Evolutionary conservation across 2,797 vertebrate genomes (phyloP).

Genomic region (Tarsius wallacei): DNA sequence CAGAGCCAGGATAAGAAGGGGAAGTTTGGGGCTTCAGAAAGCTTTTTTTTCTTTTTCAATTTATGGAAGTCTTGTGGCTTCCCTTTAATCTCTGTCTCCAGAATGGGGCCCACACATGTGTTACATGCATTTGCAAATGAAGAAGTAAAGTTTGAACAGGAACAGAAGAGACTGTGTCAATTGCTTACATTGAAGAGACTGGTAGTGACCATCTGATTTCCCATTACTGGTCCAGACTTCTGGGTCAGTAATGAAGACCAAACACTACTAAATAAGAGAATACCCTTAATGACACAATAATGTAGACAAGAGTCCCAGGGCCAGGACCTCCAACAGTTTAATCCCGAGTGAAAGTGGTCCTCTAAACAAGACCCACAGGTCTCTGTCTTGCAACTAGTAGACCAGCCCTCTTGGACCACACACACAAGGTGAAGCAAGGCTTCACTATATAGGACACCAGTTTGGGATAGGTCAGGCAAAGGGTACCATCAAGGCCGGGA

Average conservation of each 20-base stretch:
- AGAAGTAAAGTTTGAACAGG: not conserved
- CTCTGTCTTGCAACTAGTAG: not conserved
- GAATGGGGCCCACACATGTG: no score
- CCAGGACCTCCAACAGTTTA: not conserved
- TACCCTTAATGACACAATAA: not conserved
- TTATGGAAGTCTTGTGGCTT: not conserved
- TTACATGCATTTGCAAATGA: not conserved
- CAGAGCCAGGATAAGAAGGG: not conserved
- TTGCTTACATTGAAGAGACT: not conserved
- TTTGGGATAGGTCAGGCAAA: constrained; percentile 37
- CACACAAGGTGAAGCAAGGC: not conserved
- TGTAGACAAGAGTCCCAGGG: not conserved
- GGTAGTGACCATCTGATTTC: constrained; percentile 6
- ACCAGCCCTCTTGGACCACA: not conserved
- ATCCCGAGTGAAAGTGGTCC: not conserved
- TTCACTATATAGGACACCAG: not conserved
- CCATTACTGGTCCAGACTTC: constrained; percentile 8
- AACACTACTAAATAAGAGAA: constrained; percentile 32
- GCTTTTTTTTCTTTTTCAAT: not conserved
- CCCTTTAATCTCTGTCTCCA: not conserved
- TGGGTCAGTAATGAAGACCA: not conserved
- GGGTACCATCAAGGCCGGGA: not conserved
- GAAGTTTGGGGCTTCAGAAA: not conserved
- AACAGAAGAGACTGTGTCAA: not conserved
- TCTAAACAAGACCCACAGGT: not conserved